These are phyloP conservation scores for Chelon labrosus DNA, from an alignment of 2,797 vertebrate species.

Conservation along the genomic window DNA sequence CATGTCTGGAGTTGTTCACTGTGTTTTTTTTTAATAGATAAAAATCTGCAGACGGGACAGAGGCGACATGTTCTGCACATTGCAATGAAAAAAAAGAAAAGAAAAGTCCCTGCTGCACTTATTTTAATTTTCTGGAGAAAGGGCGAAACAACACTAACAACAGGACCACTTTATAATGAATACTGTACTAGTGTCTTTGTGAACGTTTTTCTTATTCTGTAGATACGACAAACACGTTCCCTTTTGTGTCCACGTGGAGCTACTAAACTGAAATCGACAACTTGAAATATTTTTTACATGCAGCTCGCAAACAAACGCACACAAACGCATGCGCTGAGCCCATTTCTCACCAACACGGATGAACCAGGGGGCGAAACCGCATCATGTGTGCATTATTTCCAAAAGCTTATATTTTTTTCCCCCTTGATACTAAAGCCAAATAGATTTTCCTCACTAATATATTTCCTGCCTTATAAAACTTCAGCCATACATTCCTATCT, in stretches of 20 bases:
- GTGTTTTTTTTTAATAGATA: conserved; percentile 68
- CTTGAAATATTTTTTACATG: conserved; percentile 62
- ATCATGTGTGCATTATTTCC: conserved; percentile 44
- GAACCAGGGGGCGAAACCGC: conserved; percentile 38
- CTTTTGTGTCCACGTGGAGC: conserved; percentile 46
- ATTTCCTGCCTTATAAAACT: conserved; percentile 81
- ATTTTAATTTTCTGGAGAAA: conserved; percentile 29
- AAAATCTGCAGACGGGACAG: conserved; percentile 49
- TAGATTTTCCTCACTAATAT: conserved; percentile 66
- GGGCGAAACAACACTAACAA: conserved; percentile 26
- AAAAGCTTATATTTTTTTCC: conserved; percentile 29
- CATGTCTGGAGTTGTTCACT: conserved; percentile 74
- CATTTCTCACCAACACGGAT: conserved; percentile 36
- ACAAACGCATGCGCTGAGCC: conserved; percentile 51
- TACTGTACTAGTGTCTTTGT: conserved; percentile 49
- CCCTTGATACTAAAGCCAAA: conserved; percentile 76
- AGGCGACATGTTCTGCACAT: conserved; percentile 37
- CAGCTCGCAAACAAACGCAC: conserved; percentile 59
- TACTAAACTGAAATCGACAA: conserved; percentile 51
- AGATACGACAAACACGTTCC: conserved; percentile 43
- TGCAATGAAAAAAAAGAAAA: conserved; percentile 31
- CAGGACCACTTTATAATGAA: conserved; percentile 53
- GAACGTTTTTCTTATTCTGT: conserved; percentile 40
- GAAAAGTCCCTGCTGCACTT: conserved; percentile 52
- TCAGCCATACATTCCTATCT: conserved; percentile 77